These are phyloP conservation scores for Drosophila kuntzei DNA, from an alignment of 2,888 invertebrate species.

Conservation along the genomic window DNA sequence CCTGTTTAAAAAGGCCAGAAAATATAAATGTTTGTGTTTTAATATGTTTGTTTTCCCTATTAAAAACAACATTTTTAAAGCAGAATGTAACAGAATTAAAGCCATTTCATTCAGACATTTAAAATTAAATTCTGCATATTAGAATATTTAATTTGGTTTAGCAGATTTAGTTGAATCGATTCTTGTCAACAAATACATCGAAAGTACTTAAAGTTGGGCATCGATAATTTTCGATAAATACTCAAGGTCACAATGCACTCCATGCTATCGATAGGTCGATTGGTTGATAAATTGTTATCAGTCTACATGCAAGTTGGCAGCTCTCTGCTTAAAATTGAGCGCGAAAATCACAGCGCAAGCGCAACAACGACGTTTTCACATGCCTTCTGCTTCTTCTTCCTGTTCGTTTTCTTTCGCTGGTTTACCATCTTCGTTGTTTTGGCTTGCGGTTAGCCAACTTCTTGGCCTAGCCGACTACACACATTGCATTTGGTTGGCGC, in stretches of 20 bases:
- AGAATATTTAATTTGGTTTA: neutral
- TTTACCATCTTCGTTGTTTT: slow-evolving; percentile 30
- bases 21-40: too few species aligned
- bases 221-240: neutral
- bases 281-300: too few species aligned
- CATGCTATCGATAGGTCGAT: neutral
- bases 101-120: neutral
- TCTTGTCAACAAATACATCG: neutral
- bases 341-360: slow-evolving; percentile 36
- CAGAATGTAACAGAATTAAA: too few species aligned
- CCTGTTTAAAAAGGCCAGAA: too few species aligned
- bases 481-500: slow-evolving; percentile 53
- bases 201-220: neutral
- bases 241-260: neutral
- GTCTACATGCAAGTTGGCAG: slow-evolving; percentile 35
- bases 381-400: slow-evolving; percentile 18
- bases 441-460: slow-evolving; percentile 63
- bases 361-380: slow-evolving; percentile 28
- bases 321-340: slow-evolving; percentile 12
- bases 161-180: neutral
- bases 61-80: too few species aligned
- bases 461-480: slow-evolving; percentile 32
- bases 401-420: slow-evolving; percentile 18
- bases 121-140: neutral
- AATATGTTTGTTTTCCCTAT: too few species aligned